These are phyloP conservation scores for Euphysa ruthae DNA, from an alignment of 30 jellyfish, hydroid and myxozoan species.

Conservation along the genomic window DNA sequence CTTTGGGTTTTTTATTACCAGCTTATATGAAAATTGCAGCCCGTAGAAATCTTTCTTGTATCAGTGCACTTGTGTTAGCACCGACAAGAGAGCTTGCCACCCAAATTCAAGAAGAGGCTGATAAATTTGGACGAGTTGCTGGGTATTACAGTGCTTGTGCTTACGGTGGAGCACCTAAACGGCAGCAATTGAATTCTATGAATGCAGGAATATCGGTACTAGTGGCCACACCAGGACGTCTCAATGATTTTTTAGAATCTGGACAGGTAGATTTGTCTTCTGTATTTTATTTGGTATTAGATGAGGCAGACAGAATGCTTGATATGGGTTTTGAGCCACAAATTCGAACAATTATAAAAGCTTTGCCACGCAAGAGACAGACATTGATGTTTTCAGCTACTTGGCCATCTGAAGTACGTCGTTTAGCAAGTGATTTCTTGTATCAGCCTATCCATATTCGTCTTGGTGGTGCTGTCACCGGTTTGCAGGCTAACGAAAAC, in stretches of 20 bases:
- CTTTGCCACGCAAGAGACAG: constrained; percentile 26
- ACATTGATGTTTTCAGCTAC: constrained; percentile 34
- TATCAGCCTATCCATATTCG: constrained; percentile 32
- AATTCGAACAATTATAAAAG: constrained; percentile 5
- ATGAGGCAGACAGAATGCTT: constrained; percentile 32
- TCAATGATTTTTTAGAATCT: constrained; percentile 17
- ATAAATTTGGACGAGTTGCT: constrained; percentile 32
- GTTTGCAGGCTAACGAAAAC: constrained; percentile 20
- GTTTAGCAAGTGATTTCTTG: constrained; percentile 12
- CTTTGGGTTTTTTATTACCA: constrained; percentile 25
- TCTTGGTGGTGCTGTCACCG: background rate
- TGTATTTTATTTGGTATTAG: constrained; percentile 20
- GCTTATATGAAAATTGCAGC: constrained; percentile 14
- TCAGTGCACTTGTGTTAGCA: constrained; percentile 16
- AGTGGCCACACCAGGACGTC: constrained; percentile 30
- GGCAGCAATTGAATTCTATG: constrained; percentile 11
- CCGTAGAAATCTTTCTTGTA: background rate
- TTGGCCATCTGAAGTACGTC: constrained; percentile 28
- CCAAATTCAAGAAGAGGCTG: constrained; percentile 33
- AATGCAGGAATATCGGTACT: constrained; percentile 17
- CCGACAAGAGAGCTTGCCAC: constrained; percentile 33
- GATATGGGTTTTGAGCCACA: constrained; percentile 42
- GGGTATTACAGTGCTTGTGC: constrained; percentile 32
- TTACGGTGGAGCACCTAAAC: constrained; percentile 33
- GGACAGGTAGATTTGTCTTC: constrained; percentile 15